Base-by-base conservation (phyloP, 1,140 invertebrate species). In the Neodiprion fabricii region DNA sequence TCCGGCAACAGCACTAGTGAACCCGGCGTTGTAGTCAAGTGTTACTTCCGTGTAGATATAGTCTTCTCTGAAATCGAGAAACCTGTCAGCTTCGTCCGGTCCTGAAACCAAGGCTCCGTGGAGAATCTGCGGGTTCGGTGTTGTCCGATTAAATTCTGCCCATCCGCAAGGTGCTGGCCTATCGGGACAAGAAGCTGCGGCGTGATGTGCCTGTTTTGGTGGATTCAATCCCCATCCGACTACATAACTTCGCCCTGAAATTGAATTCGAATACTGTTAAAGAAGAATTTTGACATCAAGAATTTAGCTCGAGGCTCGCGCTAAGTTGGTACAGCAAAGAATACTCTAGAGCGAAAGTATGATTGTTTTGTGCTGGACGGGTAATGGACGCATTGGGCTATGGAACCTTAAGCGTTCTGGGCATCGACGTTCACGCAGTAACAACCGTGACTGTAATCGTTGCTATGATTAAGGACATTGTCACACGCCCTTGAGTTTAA, bases 171-270 rank as follows among this genome's bases (percentile, higher is more conserved):
- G 69, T 1, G 80, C 79, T n/a, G 91, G 91, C 40, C 71, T 80
- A 76, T 88, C 80, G 0, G 87, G 88, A 75, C 91, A 92, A 5
- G 91, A 91, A 53, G 91, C 91, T 5, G 90, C 89, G 9, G 89
- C 87, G 78, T 91, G 90, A 77, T 90, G 86, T 3, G 90, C 89
- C 74, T 89, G 85, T 49, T 77, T 82, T 0, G 92, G 92, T 68
- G 89, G 89, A 83, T 92, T 90, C 53, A 84, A 81, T 1, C 92
- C 93, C 80, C 89, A 93, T 9, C 92, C 92, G 23, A 93, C 89
- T 1, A 93, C 91, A 79, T 88, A 94, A 80, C 92, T 93, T 67
- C 89, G 86, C 4, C 92, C 92, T 74, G 84, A 84, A 23, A 49
- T 61, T 40, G 17, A 50, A 53, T 67, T 14, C 12, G 21, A 72